Conservation (phyloP, 2,888 invertebrate species). For the Mythimna albipuncta region DNA sequence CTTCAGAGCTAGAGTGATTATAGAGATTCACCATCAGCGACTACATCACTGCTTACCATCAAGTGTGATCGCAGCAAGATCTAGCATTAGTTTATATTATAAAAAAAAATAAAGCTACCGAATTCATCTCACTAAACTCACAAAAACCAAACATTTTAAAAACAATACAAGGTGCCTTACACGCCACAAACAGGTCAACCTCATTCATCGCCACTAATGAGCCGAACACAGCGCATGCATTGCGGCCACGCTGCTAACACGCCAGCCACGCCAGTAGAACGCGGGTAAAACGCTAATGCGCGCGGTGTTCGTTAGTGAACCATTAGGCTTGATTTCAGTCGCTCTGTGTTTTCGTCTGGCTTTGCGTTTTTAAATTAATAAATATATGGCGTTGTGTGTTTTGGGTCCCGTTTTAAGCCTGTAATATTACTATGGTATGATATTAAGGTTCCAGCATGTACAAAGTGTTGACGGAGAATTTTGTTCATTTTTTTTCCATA, state of each 20-base stretch:
- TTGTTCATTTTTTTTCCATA: no score
- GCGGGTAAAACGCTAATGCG: conserved; percentile 16
- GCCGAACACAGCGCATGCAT: conserved; percentile 40
- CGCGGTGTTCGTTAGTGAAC: conserved; percentile 39
- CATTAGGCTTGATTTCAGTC: conserved; percentile 43
- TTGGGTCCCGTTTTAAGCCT: background rate
- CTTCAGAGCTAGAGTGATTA: no score
- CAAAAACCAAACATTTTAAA: conserved; percentile 8
- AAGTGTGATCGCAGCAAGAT: no score
- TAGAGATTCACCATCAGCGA: no score
- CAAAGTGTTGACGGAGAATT: no score
- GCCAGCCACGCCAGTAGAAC: conserved; percentile 14
- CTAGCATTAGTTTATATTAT: no score
- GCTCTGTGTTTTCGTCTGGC: background rate
- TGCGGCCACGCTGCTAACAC: conserved; percentile 22
- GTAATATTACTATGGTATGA: background rate
- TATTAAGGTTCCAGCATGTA: background rate
- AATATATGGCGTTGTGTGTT: conserved; percentile 15
- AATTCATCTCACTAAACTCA: background rate
- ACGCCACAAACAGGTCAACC: conserved; percentile 10
- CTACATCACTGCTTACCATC: no score
- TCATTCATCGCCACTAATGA: conserved; percentile 29
- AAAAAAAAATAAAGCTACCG: no score
- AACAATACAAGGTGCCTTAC: conserved; percentile 23
- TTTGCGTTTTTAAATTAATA: conserved; percentile 22